These are phyloP conservation scores for Microctenopoma lineatum DNA, from an alignment of 2,797 vertebrate genomes.

Conservation along the genomic window DNA sequence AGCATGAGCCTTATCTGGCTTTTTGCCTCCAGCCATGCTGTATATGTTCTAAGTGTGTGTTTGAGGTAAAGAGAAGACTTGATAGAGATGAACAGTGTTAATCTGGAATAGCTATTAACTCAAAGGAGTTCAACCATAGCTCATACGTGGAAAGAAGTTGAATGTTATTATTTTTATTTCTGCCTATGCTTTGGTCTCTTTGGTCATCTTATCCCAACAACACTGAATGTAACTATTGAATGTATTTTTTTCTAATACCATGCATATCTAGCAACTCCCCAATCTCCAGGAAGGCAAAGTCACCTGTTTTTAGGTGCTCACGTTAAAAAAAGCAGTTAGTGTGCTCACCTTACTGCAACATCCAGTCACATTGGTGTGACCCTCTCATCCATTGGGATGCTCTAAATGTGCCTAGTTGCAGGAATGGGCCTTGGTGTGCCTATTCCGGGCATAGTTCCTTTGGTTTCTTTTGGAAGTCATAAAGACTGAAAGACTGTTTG, in stretches of 20 bases:
- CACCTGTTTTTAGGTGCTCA: slow-evolving; percentile 11
- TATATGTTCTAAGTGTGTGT: background rate
- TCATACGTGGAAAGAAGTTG: background rate
- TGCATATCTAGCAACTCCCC: background rate
- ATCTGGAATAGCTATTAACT: background rate
- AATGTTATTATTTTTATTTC: background rate
- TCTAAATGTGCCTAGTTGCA: slow-evolving; percentile 59
- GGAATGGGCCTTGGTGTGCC: slow-evolving; percentile 32
- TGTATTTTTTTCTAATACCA: slow-evolving; percentile 13
- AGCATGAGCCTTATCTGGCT: background rate
- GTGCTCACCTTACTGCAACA: slow-evolving; percentile 28
- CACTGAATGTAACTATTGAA: slow-evolving; percentile 7
- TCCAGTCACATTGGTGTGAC: slow-evolving; percentile 57
- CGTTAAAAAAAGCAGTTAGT: slow-evolving; percentile 6
- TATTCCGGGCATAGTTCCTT: slow-evolving; percentile 39
- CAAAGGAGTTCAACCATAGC: background rate
- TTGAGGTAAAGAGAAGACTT: background rate
- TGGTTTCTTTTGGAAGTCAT: slow-evolving; percentile 45
- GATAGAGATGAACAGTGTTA: background rate
- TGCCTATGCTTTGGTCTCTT: background rate
- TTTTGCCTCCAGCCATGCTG: background rate
- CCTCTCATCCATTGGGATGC: slow-evolving; percentile 53
- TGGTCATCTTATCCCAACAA: slow-evolving; percentile 3
- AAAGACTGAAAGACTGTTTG: slow-evolving; percentile 39
- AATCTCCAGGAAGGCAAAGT: background rate